phyloP scores from a whole-genome alignment of 2,797 vertebrate genomes.

The Eulemur albifrons region DNA sequence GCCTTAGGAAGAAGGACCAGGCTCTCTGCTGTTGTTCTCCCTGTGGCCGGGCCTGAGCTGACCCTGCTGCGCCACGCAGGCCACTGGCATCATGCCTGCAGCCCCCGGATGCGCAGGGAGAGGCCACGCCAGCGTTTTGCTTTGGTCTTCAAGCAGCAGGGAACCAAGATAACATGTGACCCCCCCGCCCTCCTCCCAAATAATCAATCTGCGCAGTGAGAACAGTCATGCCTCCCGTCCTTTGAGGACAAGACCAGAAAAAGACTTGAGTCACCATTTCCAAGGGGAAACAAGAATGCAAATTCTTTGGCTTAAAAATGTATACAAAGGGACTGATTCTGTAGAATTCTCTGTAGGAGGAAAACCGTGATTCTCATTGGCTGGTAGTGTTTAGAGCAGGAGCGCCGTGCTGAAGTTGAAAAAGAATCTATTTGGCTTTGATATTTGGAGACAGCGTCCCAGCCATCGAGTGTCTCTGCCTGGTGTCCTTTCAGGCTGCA shows the following conservation, averaged over 20 bases:
- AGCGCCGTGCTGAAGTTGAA: not conserved
- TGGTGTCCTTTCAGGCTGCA: not conserved
- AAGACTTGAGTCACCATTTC: not conserved
- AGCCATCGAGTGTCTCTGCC: not conserved
- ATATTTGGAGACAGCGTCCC: not conserved
- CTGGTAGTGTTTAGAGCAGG: not conserved
- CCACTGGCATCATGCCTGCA: rapidly evolving
- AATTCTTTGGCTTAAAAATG: not conserved
- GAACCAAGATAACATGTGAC: not conserved
- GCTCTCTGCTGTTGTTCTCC: not conserved
- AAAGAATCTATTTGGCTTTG: not conserved
- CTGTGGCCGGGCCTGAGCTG: rapidly evolving
- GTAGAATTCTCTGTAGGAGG: not conserved
- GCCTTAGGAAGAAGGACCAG: rapidly evolving
- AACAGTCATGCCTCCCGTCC: not conserved
- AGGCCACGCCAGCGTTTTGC: rapidly evolving
- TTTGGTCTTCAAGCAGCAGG: not conserved
- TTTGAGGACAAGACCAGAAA: not conserved
- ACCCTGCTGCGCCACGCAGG: rapidly evolving
- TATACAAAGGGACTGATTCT: not conserved
- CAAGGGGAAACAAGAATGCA: not conserved
- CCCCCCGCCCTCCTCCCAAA: not conserved
- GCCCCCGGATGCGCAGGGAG: not conserved
- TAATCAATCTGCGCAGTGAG: rapidly evolving
- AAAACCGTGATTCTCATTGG: not conserved